These are phyloP conservation scores for Poeciliopsis infans DNA, from an alignment of 2,797 vertebrate genomes.

Conservation along the genomic window DNA sequence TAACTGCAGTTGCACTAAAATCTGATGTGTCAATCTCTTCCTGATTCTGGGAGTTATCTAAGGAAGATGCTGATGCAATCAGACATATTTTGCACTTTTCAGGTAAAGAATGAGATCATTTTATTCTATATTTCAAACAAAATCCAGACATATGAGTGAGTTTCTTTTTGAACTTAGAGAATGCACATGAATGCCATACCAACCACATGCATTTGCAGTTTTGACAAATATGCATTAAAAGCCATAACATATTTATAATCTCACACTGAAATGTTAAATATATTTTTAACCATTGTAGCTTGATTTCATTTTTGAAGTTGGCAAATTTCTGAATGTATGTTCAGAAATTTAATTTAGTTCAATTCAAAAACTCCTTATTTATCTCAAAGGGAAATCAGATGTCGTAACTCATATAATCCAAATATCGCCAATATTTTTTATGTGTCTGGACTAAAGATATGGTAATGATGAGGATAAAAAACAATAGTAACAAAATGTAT, in stretches of 20 bases:
- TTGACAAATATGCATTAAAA: not conserved
- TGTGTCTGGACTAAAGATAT: too few species aligned
- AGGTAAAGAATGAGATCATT: not conserved
- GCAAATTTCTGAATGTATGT: not conserved
- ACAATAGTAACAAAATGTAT: too few species aligned
- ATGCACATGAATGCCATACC: too few species aligned
- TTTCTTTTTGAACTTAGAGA: not conserved
- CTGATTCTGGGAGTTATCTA: not conserved
- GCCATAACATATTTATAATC: not conserved
- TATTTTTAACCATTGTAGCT: not conserved
- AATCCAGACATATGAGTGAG: too few species aligned
- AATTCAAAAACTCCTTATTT: not conserved
- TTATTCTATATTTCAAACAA: not conserved
- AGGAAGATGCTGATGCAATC: not conserved
- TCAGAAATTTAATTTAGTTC: not conserved
- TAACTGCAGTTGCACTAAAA: not conserved
- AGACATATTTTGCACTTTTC: not conserved
- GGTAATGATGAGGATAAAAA: too few species aligned
- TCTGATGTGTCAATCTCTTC: too few species aligned
- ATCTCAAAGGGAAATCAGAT: not conserved
- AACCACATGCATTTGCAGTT: not conserved
- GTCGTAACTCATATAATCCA: not conserved
- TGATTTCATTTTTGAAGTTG: not conserved
- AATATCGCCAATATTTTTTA: not conserved
- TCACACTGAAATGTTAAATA: slow-evolving; percentile 1